Conservation (phyloP, 2,113 vertebrate species). For the Octodon degus region DNA sequence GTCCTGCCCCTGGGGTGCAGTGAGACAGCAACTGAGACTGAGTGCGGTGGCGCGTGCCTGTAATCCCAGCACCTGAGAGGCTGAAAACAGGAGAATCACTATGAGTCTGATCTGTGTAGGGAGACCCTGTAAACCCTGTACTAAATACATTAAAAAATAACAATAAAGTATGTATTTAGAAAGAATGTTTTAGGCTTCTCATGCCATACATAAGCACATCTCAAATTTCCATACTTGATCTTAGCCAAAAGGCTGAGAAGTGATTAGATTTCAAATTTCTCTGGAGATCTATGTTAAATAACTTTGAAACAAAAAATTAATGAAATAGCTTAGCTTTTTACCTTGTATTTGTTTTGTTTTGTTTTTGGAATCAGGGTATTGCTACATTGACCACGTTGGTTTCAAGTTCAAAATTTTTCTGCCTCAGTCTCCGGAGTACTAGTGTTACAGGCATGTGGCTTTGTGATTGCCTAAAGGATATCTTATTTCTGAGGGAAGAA, state of each 20-base stretch:
- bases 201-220: neutral
- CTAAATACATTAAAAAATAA: neutral
- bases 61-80: too few species aligned
- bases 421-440: neutral
- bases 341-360: neutral
- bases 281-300: neutral
- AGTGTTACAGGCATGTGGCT: neutral
- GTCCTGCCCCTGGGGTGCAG: too few species aligned
- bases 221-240: neutral
- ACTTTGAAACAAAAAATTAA: slow-evolving; percentile 37
- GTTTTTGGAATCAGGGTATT: neutral
- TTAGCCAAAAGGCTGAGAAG: neutral
- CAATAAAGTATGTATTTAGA: neutral
- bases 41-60: too few species aligned
- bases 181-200: neutral
- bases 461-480: neutral
- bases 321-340: neutral
- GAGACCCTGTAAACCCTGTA: too few species aligned
- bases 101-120: too few species aligned
- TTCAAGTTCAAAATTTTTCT: neutral
- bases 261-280: slow-evolving; percentile 14
- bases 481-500: neutral
- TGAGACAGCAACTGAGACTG: too few species aligned
- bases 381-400: neutral
- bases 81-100: too few species aligned